Base-by-base conservation (phyloP, 2,888 invertebrate genomes). In the Spodoptera littoralis region DNA sequence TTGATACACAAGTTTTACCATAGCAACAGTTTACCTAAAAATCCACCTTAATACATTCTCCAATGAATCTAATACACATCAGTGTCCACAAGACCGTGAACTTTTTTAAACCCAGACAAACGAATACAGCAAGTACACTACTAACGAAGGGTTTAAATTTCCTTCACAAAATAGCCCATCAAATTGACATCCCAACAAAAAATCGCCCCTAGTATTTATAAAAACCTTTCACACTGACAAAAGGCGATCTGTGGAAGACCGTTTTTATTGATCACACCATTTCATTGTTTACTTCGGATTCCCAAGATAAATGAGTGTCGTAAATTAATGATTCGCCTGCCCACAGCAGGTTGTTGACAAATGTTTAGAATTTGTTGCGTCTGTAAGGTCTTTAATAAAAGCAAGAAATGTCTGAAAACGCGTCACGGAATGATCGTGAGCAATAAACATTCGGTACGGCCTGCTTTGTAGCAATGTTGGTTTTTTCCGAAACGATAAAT, bases 301-400 rank as follows among this genome's bases (percentile, higher is more conserved):
- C 77, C 75, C 79, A 86, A 89, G 87, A 90, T 87, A 86, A 89
- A 90, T 87, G 87, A 84, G 66, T 62, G 70, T 64, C 69, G 76
- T 76, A 82, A 86, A 90, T 89, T 88, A 89, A 90, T 88, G 89
- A 80, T 75, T 55, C 67, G 72, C 77, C 89, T 87, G 87, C 83
- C 83, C 82, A 70, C 53, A 76, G 69, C 84, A 86, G 84, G 79
- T 76, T 73, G 61, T 77, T 89, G 88, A 89, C 83, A 86, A 89
- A 89, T 90, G 88, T 85, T 84, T 83, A 83, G 85, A 88, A 87
- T 90, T 88, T 85, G 86, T 87, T 84, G 81, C 68, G 60, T 77
- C 76, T 77, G 70, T 76, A 70, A 52, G 60, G 44, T 61, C 71
- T 55, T 70, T 68, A 71, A 68, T 73, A 76, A 71, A 63, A 62